Base-by-base conservation (phyloP, 2,888 invertebrate genomes). In the Spialia ferax region DNA sequence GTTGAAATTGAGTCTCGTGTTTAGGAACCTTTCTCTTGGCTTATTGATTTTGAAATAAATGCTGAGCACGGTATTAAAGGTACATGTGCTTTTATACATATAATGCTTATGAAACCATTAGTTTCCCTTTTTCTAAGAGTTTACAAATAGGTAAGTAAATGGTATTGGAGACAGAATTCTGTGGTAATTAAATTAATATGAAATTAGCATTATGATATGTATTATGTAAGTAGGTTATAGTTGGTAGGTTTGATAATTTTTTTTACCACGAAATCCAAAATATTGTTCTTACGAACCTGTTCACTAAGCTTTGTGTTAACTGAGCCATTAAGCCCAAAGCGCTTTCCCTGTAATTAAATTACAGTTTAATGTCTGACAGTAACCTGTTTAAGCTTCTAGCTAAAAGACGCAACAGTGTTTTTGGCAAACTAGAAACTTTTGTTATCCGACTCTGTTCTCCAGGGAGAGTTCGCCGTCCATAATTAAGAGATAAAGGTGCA, bases 261-360 rank as follows among this genome's bases (percentile, higher is more conserved):
- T 38, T 13, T 38, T 13, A 38, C 13, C n/a, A 4, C 48, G 6
- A 52, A 52, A 52, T 4, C 7, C 20, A 18, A 10, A 42, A 15
- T 15, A 20, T 20, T n/a, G 20, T 1, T 23, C 4, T n/a, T 18
- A 23, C 13, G 48, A 10, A 50, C 22, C 15, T 2, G 18, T 38
- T 56, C 38, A 29, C 50, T 23, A 26, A 60, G 54, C 60, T 42
- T 22, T 42, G 20, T 66, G 54, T 60, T 60, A 42, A 55, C 42
- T 66, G n/a, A 29, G 54, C 66, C 42, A 61, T 55, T 66, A 61
- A 22, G 22, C 45, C 42, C 32, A 61, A 54, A 67, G 45, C 55
- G 22, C 42, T 32, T 56, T 42, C 59, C 38, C 55, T 55, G 55
- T 67, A 67, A 67, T 67, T 67, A 60, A 67, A 55, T 45, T 61